A percentile compares a stretch with the other conserved stretches of the same genome.
Evolutionary conservation across 2,888 invertebrate species (phyloP).

Genomic region (Pseudeuparius sepicola): DNA sequence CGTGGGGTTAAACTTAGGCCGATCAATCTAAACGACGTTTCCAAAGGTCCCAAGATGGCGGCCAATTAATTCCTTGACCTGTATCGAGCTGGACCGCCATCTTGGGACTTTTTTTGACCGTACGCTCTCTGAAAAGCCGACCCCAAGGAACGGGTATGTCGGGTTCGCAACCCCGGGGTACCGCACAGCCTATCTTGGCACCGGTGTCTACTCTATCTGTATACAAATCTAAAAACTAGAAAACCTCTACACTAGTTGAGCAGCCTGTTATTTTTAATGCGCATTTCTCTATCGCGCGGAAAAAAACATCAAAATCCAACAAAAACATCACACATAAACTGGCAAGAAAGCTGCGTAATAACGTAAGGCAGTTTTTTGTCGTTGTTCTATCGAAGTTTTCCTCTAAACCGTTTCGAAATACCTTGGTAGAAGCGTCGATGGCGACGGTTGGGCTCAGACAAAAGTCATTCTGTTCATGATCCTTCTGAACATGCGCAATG

Average conservation of each 20-base stretch:
- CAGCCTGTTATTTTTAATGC: slow-evolving; percentile 28
- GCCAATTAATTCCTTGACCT: too few species aligned
- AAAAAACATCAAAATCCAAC: slow-evolving; percentile 35
- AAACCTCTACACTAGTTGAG: slow-evolving; percentile 33
- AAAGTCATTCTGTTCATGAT: too few species aligned
- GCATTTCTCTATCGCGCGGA: slow-evolving; percentile 23
- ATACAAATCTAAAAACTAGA: slow-evolving; percentile 15
- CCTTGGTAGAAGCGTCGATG: too few species aligned
- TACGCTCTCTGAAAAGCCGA: slow-evolving; percentile 17
- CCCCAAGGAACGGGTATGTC: slow-evolving; percentile 25
- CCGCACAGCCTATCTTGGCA: slow-evolving; percentile 32
- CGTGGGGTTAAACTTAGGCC: slow-evolving; percentile 23
- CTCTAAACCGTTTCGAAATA: too few species aligned
- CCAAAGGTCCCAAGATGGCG: too few species aligned
- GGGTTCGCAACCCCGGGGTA: too few species aligned
- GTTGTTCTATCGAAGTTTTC: too few species aligned
- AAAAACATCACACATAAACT: slow-evolving; percentile 38
- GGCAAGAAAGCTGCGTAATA: slow-evolving; percentile 36
- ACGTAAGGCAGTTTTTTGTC: slow-evolving; percentile 33
- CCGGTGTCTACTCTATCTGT: slow-evolving; percentile 26
- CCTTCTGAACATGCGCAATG: too few species aligned
- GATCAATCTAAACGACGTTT: slow-evolving; percentile 31
- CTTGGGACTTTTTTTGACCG: too few species aligned
- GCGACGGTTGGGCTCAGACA: too few species aligned
- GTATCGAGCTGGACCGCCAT: too few species aligned